phyloP scores from a whole-genome alignment of 2,113 vertebrate genomes.

The Cichladusa arquata region DNA sequence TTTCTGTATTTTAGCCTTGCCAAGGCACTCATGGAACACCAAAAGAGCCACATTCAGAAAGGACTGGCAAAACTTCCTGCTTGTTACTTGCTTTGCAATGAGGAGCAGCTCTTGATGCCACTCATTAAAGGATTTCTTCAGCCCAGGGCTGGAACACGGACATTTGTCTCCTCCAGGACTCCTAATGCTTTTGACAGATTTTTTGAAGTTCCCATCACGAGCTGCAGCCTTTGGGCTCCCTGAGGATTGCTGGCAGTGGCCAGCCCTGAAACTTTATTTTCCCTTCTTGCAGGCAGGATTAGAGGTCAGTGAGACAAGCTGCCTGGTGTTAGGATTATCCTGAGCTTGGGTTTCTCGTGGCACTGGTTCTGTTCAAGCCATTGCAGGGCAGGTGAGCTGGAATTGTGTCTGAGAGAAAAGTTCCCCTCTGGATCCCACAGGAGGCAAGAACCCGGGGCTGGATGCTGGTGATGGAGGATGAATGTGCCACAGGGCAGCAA shows the following conservation, averaged over 20 bases:
- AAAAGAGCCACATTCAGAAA: not conserved
- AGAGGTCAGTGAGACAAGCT: not conserved
- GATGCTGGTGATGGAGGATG: not conserved
- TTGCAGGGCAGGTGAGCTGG: not conserved
- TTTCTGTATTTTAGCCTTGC: not conserved
- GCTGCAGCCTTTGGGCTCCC: not conserved
- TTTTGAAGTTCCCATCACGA: not conserved
- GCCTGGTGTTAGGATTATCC: not conserved
- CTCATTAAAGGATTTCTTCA: not conserved
- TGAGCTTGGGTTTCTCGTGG: not conserved
- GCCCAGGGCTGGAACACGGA: not conserved
- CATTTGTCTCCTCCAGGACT: not conserved
- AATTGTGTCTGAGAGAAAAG: not conserved
- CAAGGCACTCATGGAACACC: not conserved
- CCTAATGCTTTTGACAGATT: not conserved
- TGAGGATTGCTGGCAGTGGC: not conserved
- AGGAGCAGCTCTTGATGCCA: not conserved
- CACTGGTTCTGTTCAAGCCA: not conserved
- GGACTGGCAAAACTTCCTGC: not conserved
- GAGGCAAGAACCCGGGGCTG: accelerated
- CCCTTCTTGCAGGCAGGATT: not conserved
- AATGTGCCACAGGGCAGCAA: not conserved
- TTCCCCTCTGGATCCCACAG: not conserved
- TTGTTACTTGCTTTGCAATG: not conserved
- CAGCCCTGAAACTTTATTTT: not conserved